Evolutionary conservation across 2,888 invertebrate genomes (phyloP).

Genomic region (Zygogramma bicolorata): DNA sequence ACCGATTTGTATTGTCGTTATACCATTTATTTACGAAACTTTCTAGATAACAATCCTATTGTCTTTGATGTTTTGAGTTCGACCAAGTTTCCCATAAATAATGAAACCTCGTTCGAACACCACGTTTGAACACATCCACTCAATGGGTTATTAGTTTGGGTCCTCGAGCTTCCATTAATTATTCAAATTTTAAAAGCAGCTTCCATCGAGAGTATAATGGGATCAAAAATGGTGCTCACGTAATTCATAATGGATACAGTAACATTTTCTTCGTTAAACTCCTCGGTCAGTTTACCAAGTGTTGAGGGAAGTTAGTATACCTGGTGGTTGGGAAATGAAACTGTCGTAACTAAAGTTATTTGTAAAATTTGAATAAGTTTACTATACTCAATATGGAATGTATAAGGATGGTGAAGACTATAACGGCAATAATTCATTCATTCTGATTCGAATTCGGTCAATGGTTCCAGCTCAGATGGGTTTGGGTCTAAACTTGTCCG

Average conservation of each 20-base stretch:
- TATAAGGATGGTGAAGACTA: too few relatives aligned
- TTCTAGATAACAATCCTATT: not conserved
- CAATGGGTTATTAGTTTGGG: slow-evolving; percentile 56
- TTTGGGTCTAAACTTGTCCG: too few relatives aligned
- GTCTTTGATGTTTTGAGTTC: slow-evolving; percentile 1
- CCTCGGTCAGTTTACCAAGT: not conserved
- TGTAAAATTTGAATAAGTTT: not conserved
- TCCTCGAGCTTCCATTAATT: slow-evolving; percentile 59
- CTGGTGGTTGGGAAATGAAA: not conserved
- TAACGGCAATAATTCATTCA: too few relatives aligned
- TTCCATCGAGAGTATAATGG: slow-evolving; percentile 54
- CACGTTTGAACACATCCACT: slow-evolving; percentile 26
- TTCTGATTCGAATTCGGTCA: too few relatives aligned
- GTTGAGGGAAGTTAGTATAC: not conserved
- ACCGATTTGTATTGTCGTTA: not conserved
- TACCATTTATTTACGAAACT: not conserved
- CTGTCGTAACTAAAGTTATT: not conserved
- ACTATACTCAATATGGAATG: too few relatives aligned
- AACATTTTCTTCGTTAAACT: not conserved
- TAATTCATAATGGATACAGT: slow-evolving; percentile 16
- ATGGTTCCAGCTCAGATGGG: too few relatives aligned
- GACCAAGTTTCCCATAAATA: not conserved
- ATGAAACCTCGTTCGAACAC: not conserved
- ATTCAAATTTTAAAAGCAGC: slow-evolving; percentile 62
- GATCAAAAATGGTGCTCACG: slow-evolving; percentile 51